These are phyloP conservation scores for Urosaurus nigricauda DNA, from an alignment of 2,797 vertebrate genomes.

Conservation along the genomic window DNA sequence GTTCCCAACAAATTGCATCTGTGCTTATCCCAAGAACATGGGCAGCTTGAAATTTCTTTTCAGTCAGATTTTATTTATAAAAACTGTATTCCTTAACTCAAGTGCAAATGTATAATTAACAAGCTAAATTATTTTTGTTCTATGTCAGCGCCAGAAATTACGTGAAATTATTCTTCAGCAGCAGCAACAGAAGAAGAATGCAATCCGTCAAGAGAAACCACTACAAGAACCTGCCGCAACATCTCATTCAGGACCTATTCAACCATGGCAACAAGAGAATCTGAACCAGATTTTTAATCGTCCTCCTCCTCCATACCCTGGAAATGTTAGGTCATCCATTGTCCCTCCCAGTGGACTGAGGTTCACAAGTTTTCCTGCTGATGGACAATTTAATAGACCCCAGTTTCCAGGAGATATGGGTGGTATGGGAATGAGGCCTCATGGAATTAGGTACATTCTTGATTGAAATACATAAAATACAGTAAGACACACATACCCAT, in stretches of 20 bases:
- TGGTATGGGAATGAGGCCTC: conserved; percentile 87
- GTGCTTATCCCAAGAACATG: background rate
- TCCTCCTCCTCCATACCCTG: conserved; percentile 97
- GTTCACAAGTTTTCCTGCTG: conserved; percentile 87
- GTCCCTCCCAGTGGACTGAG: conserved; percentile 77
- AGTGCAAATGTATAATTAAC: conserved; percentile 3
- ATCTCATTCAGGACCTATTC: conserved; percentile 80
- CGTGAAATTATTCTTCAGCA: conserved; percentile 95
- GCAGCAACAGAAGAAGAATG: conserved; percentile 95
- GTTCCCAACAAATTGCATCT: background rate
- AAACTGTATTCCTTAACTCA: background rate
- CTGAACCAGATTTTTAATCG: conserved; percentile 87
- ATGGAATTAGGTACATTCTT: conserved; percentile 87
- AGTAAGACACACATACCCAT: too few species aligned
- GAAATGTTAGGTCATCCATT: conserved; percentile 85
- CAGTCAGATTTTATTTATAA: background rate
- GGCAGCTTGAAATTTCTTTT: background rate
- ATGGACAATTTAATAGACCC: conserved; percentile 86
- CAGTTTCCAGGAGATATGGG: conserved; percentile 86
- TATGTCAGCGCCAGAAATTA: conserved; percentile 90
- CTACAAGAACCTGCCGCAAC: conserved; percentile 81
- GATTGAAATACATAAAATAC: background rate
- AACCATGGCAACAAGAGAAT: conserved; percentile 91
- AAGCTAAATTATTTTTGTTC: conserved; percentile 35
- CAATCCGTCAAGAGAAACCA: conserved; percentile 91